A percentile compares a stretch with the other conserved stretches of the same genome.
phyloP scores from a whole-genome alignment of 1,140 invertebrate species.

The Belonocnema kinseyi region DNA sequence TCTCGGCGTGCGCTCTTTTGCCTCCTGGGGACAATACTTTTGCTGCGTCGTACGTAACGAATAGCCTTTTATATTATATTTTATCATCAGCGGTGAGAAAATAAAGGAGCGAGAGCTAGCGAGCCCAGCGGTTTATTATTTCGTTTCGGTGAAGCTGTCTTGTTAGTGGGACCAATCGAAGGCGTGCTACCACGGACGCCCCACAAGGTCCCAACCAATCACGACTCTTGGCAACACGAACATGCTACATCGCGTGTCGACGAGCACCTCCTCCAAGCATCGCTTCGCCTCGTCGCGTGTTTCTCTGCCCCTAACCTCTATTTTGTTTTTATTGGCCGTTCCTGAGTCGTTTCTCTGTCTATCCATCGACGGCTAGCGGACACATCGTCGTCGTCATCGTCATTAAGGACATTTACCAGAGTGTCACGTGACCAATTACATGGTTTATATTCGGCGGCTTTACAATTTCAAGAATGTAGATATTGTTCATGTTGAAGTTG shows the following conservation, averaged over 20 bases:
- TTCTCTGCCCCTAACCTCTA: slow-evolving; percentile 48
- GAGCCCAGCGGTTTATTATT: slow-evolving; percentile 69
- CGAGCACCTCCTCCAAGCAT: slow-evolving; percentile 69
- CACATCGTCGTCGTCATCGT: slow-evolving; percentile 41
- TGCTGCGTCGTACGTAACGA: slow-evolving; percentile 51
- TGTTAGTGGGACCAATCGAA: slow-evolving; percentile 72
- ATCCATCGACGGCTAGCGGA: slow-evolving; percentile 34
- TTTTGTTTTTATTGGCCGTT: slow-evolving; percentile 45
- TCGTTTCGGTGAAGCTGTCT: slow-evolving; percentile 71
- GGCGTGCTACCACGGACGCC: slow-evolving; percentile 69
- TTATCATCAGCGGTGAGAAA: slow-evolving; percentile 59
- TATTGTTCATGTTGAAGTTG: no score
- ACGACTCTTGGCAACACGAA: slow-evolving; percentile 49
- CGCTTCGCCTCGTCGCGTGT: slow-evolving; percentile 44
- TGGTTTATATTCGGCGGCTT: no score
- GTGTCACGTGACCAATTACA: no score
- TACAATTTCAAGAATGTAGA: no score
- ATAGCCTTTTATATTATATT: slow-evolving; percentile 66
- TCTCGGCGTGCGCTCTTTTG: slow-evolving; percentile 30
- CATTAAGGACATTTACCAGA: neutral
- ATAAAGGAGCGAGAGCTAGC: slow-evolving; percentile 37
- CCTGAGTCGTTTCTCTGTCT: slow-evolving; percentile 37
- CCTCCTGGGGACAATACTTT: slow-evolving; percentile 53
- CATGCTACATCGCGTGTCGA: slow-evolving; percentile 74
- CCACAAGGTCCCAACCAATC: slow-evolving; percentile 66